These are phyloP conservation scores for Diorhabda sublineata DNA, from an alignment of 1,140 invertebrate species.

Conservation along the genomic window DNA sequence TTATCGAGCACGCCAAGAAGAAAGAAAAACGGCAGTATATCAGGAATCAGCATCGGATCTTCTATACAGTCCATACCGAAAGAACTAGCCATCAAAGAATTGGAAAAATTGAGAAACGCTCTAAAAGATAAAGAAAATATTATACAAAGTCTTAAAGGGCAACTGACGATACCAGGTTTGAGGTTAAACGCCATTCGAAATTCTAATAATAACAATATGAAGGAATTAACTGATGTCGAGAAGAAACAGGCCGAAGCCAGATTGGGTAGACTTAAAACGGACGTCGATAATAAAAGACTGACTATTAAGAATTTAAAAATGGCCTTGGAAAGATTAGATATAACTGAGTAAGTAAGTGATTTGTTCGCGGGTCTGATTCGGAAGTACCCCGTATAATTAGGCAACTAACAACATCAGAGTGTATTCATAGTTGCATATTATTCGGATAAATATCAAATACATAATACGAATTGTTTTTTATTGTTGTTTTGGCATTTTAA, in stretches of 20 bases:
- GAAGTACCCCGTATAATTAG: too few species aligned
- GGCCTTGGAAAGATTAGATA: conserved; percentile 69
- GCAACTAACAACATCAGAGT: too few species aligned
- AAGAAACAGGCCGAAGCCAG: conserved; percentile 65
- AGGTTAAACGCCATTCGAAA: conserved; percentile 33
- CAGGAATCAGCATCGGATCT: conserved; percentile 32
- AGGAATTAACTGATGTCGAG: conserved; percentile 53
- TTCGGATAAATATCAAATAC: too few species aligned
- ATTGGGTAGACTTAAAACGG: conserved; percentile 59
- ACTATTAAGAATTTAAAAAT: conserved; percentile 73
- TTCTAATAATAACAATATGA: conserved; percentile 27
- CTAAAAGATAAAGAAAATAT: conserved; percentile 76
- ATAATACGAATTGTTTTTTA: too few species aligned
- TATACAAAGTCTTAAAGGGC: conserved; percentile 63
- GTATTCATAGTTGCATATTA: too few species aligned
- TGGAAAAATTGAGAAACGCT: conserved; percentile 67
- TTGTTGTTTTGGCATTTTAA: too few species aligned
- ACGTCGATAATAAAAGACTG: conserved; percentile 66
- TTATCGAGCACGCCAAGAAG: conserved; percentile 62
- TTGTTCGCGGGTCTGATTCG: too few species aligned
- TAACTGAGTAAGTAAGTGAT: conserved; percentile 59
- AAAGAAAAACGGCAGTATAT: conserved; percentile 57
- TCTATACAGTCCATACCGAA: conserved; percentile 51
- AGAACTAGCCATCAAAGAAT: conserved; percentile 50
- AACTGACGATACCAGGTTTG: conserved; percentile 45